Evolutionary conservation across 1,140 invertebrate genomes (phyloP), one percentile per base, ranked within the genome.

Genomic region (Tetraneura akinire): DNA sequence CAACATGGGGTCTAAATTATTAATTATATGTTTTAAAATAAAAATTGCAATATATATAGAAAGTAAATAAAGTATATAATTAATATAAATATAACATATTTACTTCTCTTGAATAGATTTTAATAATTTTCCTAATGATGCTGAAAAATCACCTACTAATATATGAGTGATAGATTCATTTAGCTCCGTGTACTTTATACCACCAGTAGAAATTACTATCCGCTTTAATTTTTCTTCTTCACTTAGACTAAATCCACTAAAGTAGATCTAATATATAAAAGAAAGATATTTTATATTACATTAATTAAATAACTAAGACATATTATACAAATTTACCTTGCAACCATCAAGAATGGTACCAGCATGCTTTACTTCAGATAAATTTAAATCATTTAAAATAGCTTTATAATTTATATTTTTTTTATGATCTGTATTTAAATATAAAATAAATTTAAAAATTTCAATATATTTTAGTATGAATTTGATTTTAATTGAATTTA

Each of bases 91-190:
- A 37, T 37, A 37, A 26, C 14, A 49, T 26, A 47, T 70, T 45
- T 78, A 60, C 74, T 78, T 78, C 62, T 62, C 51, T 45, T 78
- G 74, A 78, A 60, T 60, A 45, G 74, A 78, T n/a, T 78, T 55
- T 5, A 78, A 78, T 62, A 78, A 62, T 62, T 83, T 81, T 21
- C 83, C 82, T 4, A 87, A 86, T 21, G 74, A 62, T n/a, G 55
- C 74, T 29, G 74, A 45, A 51, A 86, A 78, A 82, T 92, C 89
- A 1, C 91, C 92, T 26, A 94, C 88, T 29, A 95, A 88, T 45
- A 94, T 90, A 86, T 96, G 95, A 0, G 94, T 93, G 6, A 96
- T 88, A 82, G 90, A 88, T 71, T 92, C 92, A 82, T 89, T 90
- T 71, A 94, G 87, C 70, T 90, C 89, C 83, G 92, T 92, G 81